A percentile compares a stretch with the other conserved stretches of the same genome.
Conservation (phyloP, 2,113 vertebrate genomes). For the Mastomys coucha region DNA sequence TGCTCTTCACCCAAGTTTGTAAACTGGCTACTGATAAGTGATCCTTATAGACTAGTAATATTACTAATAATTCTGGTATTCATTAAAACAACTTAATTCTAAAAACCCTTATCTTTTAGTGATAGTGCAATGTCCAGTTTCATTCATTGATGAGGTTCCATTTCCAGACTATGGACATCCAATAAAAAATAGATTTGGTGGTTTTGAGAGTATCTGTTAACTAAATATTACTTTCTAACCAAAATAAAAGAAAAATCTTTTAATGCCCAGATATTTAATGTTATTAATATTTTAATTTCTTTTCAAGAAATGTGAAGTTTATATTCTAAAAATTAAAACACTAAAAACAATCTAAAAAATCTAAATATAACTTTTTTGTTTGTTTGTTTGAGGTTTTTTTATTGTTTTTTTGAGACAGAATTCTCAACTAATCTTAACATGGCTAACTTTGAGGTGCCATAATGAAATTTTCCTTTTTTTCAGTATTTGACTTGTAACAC, state of each 20-base stretch:
- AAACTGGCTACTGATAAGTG: background rate
- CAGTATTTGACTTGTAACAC: background rate
- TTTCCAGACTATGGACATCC: constrained; percentile 56
- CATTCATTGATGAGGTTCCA: constrained; percentile 62
- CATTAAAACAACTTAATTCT: background rate
- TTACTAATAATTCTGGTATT: background rate
- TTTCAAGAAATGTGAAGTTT: constrained; percentile 48
- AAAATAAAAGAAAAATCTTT: background rate
- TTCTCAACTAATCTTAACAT: background rate
- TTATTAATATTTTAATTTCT: constrained; percentile 39
- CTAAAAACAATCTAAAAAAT: background rate
- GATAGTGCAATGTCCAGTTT: constrained; percentile 64
- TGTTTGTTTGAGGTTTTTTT: too few species aligned
- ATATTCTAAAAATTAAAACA: constrained; percentile 7
- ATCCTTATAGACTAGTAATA: background rate
- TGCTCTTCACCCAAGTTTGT: background rate
- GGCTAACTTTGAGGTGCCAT: background rate
- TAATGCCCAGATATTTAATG: background rate
- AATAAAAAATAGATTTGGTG: constrained; percentile 70
- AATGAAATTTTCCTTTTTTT: background rate
- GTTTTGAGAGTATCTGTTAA: constrained; percentile 44
- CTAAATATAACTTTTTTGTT: too few species aligned
- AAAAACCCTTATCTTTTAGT: constrained; percentile 20
- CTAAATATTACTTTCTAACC: constrained; percentile 47
- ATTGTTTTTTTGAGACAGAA: too few species aligned